These are phyloP conservation scores for Catharus fuscescens DNA, from an alignment of 2,113 vertebrate genomes.

Conservation along the genomic window DNA sequence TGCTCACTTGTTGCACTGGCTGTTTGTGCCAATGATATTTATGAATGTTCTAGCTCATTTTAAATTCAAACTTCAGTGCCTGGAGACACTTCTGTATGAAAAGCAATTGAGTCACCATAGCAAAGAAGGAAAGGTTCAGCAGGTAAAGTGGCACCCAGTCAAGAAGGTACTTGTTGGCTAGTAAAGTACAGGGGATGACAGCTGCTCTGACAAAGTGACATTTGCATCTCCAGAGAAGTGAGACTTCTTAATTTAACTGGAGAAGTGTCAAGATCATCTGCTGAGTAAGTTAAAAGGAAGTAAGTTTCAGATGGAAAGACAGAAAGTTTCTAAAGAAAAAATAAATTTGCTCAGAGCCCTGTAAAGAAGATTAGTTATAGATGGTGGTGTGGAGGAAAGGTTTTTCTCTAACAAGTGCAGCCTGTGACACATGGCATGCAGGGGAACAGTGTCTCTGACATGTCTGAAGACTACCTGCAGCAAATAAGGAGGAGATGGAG, in stretches of 20 bases:
- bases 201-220: conserved; percentile 58
- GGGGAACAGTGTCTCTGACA: neutral
- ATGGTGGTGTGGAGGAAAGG: neutral
- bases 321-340: conserved; percentile 19
- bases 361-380: neutral
- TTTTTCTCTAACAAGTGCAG: neutral
- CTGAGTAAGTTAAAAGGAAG: conserved; percentile 28
- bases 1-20: neutral
- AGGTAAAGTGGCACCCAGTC: conserved; percentile 9
- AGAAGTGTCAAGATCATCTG: conserved; percentile 52
- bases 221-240: conserved; percentile 54
- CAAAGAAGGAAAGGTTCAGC: neutral
- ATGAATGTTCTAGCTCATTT: neutral
- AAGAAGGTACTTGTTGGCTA: conserved; percentile 29
- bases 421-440: neutral
- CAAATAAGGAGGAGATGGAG: neutral
- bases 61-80: neutral
- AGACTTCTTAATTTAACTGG: conserved; percentile 57
- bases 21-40: conserved; percentile 2
- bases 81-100: neutral
- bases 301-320: conserved; percentile 2
- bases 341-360: neutral
- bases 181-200: conserved; percentile 34
- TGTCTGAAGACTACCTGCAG: neutral
- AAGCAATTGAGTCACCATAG: neutral